Evolutionary conservation across 2,888 invertebrate genomes (phyloP).

Genomic region (Euclidia mi): DNA sequence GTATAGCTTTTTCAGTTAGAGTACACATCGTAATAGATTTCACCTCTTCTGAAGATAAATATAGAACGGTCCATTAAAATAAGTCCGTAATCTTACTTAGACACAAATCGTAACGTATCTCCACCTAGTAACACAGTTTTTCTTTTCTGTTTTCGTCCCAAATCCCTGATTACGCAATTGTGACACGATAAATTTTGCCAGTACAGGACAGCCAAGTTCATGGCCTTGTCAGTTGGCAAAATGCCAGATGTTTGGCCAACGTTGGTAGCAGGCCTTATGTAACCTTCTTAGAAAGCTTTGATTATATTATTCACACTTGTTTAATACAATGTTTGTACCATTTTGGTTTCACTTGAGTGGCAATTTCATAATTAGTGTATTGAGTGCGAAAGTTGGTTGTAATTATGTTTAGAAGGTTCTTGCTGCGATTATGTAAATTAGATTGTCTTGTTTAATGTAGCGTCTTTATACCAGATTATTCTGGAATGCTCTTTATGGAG

Average conservation of each 20-base stretch:
- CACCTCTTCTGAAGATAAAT: no score
- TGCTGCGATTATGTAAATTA: neutral
- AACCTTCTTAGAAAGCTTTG: constrained; percentile 17
- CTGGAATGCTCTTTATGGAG: no score
- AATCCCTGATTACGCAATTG: constrained; percentile 44
- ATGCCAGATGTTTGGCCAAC: constrained; percentile 37
- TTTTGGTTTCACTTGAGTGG: neutral
- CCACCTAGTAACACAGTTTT: constrained; percentile 19
- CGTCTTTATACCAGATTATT: neutral
- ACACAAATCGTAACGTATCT: constrained; percentile 4
- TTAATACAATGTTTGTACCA: neutral
- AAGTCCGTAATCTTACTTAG: neutral
- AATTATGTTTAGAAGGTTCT: neutral
- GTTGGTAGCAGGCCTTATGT: constrained; percentile 4
- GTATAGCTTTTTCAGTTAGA: no score
- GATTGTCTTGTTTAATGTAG: neutral
- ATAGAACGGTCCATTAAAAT: no score
- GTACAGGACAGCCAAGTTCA: constrained; percentile 46
- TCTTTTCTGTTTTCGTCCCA: constrained; percentile 43
- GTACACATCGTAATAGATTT: no score
- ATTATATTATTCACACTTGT: constrained; percentile 42
- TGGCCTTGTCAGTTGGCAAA: constrained; percentile 41
- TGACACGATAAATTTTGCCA: constrained; percentile 43
- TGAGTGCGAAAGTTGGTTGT: neutral
- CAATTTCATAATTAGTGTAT: constrained; percentile 6